A percentile compares a stretch with the other conserved stretches of the same genome.
Evolutionary conservation across 37 sponge, comb jelly and placozoan species (phyloP).

Genomic region (Beroe ovata): DNA sequence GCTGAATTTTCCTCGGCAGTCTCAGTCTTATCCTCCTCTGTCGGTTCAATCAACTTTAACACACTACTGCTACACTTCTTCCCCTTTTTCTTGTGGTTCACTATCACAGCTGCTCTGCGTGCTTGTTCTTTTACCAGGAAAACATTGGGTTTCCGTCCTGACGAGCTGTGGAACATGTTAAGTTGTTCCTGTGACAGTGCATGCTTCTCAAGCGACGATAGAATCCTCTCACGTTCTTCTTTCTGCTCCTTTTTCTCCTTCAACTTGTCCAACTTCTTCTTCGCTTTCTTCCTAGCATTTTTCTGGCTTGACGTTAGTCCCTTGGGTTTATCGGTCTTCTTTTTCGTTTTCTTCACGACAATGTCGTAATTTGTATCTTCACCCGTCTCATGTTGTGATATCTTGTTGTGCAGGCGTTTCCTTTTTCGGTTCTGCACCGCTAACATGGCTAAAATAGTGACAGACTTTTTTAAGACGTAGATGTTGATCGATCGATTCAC

Average conservation of each 20-base stretch:
- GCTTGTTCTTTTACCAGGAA: slow-evolving; percentile 25
- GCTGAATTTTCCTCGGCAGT: neutral
- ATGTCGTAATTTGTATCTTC: slow-evolving; percentile 59
- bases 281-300: slow-evolving; percentile 10
- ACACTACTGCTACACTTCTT: slow-evolving; percentile 18
- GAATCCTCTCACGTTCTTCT: slow-evolving; percentile 40
- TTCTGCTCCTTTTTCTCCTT: slow-evolving; percentile 27
- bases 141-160: neutral
- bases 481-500: too few species aligned
- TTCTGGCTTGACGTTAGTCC: slow-evolving; percentile 14
- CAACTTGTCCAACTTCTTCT: slow-evolving; percentile 35
- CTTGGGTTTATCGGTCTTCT: slow-evolving; percentile 22
- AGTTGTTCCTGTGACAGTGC: neutral
- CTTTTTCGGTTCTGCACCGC: slow-evolving; percentile 40
- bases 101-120: slow-evolving; percentile 8
- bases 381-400: slow-evolving; percentile 9
- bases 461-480: too few species aligned
- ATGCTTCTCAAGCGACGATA: slow-evolving; percentile 24
- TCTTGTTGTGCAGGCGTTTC: slow-evolving; percentile 52
- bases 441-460: slow-evolving; percentile 31
- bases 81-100: slow-evolving; percentile 46
- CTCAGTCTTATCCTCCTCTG: slow-evolving; percentile 1
- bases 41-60: neutral
- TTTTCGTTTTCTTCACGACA: neutral
- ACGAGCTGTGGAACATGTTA: slow-evolving; percentile 18